These are phyloP conservation scores for Amiota mariae DNA, from an alignment of 2,888 invertebrate genomes.

Conservation along the genomic window DNA sequence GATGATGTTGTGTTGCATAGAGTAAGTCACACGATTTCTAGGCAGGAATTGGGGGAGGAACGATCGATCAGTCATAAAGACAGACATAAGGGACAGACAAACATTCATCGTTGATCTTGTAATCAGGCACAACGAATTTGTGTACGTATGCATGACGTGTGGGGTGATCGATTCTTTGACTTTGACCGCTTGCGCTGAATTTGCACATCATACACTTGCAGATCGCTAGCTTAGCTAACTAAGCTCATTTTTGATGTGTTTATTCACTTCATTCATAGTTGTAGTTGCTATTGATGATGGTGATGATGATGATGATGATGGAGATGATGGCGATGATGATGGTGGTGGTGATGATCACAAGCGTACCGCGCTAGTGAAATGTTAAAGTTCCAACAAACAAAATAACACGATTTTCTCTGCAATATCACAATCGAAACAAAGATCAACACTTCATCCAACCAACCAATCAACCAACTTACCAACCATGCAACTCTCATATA, in stretches of 20 bases:
- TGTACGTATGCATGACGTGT: conserved; percentile 69
- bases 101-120: conserved; percentile 52
- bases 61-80: not conserved
- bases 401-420: conserved; percentile 45
- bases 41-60: not conserved
- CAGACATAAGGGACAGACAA: not conserved
- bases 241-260: not conserved
- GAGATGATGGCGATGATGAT: not conserved
- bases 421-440: not conserved
- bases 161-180: conserved; percentile 52
- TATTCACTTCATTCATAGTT: not conserved
- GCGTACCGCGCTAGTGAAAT: conserved; percentile 59
- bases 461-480: not conserved
- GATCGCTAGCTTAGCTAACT: not conserved
- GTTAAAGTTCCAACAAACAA: conserved; percentile 68
- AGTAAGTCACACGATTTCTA: conserved; percentile 57
- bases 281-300: not conserved
- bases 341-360: conserved; percentile 40
- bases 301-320: not conserved
- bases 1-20: conserved; percentile 20
- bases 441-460: conserved; percentile 35
- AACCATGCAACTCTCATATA: no score
- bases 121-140: conserved; percentile 67
- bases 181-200: conserved; percentile 33
- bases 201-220: conserved; percentile 3